Evolutionary conservation across 2,113 vertebrate genomes (phyloP), one percentile per base, ranked within the genome.

Genomic region (Phaethornis superciliosus): DNA sequence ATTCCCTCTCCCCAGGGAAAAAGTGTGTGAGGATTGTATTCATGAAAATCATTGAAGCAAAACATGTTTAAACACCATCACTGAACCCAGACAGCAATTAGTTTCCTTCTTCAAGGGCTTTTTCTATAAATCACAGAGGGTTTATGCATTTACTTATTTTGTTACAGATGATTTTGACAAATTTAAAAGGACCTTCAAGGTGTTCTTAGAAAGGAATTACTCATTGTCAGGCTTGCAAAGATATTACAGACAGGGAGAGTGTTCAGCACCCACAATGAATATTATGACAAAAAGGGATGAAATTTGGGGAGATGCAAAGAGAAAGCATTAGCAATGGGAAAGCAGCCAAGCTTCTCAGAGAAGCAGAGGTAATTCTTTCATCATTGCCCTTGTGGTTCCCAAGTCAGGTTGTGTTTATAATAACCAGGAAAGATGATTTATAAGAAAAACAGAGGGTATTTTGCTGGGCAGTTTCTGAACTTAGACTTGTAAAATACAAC

Each of bases 171-270:
- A 52, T 92, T 92, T 92, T 96, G 52, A 40, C 80, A 56, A 82
- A 63, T 83, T 85, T 88, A 55, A 93, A 88, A 58, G 8, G 28
- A 37, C 77, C 90, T 95, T 91, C 2, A 22, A 91, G 85, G 72
- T 60, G 21, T 56, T 92, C 95, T 94, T 52, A 56, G 85, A 60
- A 59, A 92, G 64, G 60, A 88, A 30, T 94, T 93, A 42, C 85
- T 95, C 85, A 58, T 3, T 67, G 85, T 70, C 85, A 90, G 28
- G 51, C 33, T 62, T 69, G 63, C 60, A 78, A 59, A 84, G 60
- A 15, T 54, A 23, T 20, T 47, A 21, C 80, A 94, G 80, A 32
- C 63, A 17, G 51, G 55, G 79, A 62, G 35, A 62, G 35, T 54
- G 77, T 49, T 74, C 69, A 88, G 72, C 42, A 78, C 28, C 72